A percentile compares a stretch with the other conserved stretches of the same genome.
Conservation (phyloP, 1,140 invertebrate species). For the Bombus pascuorum region DNA sequence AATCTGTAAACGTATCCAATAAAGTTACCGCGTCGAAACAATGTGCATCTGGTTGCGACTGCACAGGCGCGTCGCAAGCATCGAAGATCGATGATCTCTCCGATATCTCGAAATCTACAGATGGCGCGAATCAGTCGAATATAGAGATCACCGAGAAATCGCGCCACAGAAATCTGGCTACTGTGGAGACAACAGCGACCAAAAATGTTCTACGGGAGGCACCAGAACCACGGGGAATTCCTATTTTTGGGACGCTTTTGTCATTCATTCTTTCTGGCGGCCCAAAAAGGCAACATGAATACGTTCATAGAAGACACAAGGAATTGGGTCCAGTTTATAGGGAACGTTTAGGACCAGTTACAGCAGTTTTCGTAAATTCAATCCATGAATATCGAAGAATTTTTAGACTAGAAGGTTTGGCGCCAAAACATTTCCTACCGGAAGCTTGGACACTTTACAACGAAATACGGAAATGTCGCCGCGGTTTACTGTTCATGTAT, state of each 20-base stretch:
- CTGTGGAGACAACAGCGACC: neutral
- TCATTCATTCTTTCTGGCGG: conserved; percentile 75
- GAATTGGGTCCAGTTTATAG: conserved; percentile 89
- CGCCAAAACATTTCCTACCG: conserved; percentile 90
- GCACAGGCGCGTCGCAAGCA: neutral
- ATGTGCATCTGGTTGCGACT: neutral
- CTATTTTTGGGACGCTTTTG: conserved; percentile 77
- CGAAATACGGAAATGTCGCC: conserved; percentile 85
- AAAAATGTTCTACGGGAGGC: conserved; percentile 38
- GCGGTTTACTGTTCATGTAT: conserved; percentile 95
- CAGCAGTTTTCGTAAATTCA: conserved; percentile 89
- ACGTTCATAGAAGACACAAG: conserved; percentile 88
- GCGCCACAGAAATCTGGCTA: neutral
- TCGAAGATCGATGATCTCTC: conserved; percentile 6
- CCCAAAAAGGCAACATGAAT: conserved; percentile 85
- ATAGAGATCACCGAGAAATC: neutral
- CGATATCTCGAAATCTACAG: neutral
- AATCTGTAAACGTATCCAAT: neutral
- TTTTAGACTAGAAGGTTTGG: conserved; percentile 90
- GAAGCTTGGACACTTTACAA: conserved; percentile 93
- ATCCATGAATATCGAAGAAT: conserved; percentile 87
- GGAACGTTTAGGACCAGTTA: conserved; percentile 86
- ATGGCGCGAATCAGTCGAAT: neutral
- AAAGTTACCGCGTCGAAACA: neutral
- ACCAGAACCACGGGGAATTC: conserved; percentile 77